Base-by-base conservation (phyloP, 2,888 invertebrate species). In the Melipona beecheii region DNA sequence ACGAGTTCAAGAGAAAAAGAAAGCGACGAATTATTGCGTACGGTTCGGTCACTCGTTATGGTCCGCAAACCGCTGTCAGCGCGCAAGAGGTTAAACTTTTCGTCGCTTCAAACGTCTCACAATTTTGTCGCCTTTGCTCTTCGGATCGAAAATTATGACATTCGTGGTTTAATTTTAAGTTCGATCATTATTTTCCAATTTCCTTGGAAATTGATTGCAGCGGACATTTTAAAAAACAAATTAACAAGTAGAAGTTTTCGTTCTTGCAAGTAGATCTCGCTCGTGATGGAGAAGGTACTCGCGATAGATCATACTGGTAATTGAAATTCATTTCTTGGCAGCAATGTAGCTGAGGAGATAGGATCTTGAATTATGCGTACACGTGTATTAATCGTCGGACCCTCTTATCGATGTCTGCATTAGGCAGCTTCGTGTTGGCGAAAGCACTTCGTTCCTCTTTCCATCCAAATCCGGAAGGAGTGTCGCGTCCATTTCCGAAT, bases 401-500 rank as follows among this genome's bases (percentile, higher is more conserved):
- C 66, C 81, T 71, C 71, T 79, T 86, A 76, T 79, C 83, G 85
- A 85, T 78, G 82, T 79, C 82, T 79, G 79, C 77, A 77, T 79
- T 83, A 84, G 78, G 69, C 56, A 71, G 75, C 15, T 74, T 60
- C 50, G 70, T 9, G 36, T 85, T 64, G 75, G 75, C n/a, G 71
- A 83, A 78, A 77, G 56, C 60, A 27, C 74, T 66, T 69, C 71
- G 79, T 66, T 56, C 75, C 69, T 66, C 73, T 64, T 60, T 77
- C 56, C 85, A 71, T 43, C 78, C 60, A 62, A 11, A 64, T 73
- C 74, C 73, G 75, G 58, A 75, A 75, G 78, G 77, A 76, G 81
- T 65, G 87, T 87, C 86, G 85, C 81, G 65, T 83, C 81, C 85
- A 83, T 78, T 86, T 87, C 87, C 83, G 83, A 83, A 87, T 87